Evolutionary conservation across 1,140 invertebrate species (phyloP), one percentile per base, ranked within the genome.

Genomic region (Apis laboriosa): DNA sequence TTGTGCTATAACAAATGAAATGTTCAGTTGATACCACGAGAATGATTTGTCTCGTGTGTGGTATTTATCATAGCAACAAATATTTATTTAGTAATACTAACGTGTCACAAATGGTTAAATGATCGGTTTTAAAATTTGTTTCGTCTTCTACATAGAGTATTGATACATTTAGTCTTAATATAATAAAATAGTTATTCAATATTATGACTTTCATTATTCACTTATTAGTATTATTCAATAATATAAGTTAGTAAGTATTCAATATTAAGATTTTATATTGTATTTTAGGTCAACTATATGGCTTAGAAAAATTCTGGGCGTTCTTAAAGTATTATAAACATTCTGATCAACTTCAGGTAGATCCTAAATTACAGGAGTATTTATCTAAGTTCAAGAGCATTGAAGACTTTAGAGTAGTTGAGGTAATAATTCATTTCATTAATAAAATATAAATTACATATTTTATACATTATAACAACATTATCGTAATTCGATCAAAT

Each of bases 261-360:
- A 43, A 21, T 53, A 12, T 0, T 61, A 55, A 70, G 4, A 56
- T 19, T 19, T 56, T 80, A n/a, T 83, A 90, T 85, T 83, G 86
- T 71, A 13, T 91, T 94, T n/a, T 92, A 98, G 98, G 98, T 94
- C 98, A 99, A 94, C 94, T 99, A 28, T 99, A 99, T 95, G 99
- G 99, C 63, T 94, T 99, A 68, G 99, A 99, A 94, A 99, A 99
- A 93, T 99, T 99, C 94, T 99, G 99, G 98, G 98, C 99, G 64
- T 99, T 99, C 95, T 94, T 99, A 11, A 99, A 99, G 93, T 98
- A 98, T 95, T 98, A 98, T 93, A 98, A 97, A 92, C 96, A 97
- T 87, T 96, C 96, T 24, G 94, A 94, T 51, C 96, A 96, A 77
- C 95, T 99, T 49, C 96, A 97, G 79, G 97, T 99, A 34, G 96